These are phyloP conservation scores for Loriculus beryllinus DNA, from an alignment of 2,797 vertebrate genomes.

Conservation along the genomic window DNA sequence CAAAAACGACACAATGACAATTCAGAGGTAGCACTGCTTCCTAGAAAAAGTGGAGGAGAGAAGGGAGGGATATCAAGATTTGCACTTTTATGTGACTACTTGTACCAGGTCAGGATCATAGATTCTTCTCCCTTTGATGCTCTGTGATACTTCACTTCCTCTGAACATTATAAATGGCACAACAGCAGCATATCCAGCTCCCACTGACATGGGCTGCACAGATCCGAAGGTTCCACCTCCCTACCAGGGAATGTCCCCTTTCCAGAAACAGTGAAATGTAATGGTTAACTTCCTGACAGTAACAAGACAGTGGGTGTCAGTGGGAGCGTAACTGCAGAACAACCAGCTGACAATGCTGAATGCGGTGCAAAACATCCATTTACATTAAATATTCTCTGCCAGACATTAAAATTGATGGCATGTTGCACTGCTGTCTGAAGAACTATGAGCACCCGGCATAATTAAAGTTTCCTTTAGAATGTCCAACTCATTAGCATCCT, in stretches of 20 bases:
- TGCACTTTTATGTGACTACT: not conserved
- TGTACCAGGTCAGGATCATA: not conserved
- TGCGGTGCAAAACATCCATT: not conserved
- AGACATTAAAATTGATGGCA: not conserved
- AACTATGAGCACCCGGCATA: not conserved
- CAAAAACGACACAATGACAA: not conserved
- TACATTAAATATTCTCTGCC: not conserved
- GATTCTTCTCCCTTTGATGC: not conserved
- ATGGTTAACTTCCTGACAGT: not conserved
- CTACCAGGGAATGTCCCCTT: not conserved
- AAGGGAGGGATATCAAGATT: not conserved
- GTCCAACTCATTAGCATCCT: not conserved
- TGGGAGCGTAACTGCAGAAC: fast-evolving
- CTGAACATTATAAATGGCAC: fast-evolving
- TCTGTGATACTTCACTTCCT: not conserved
- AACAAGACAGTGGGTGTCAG: fast-evolving
- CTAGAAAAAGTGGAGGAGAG: not conserved
- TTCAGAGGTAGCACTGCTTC: not conserved
- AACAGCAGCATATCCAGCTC: not conserved
- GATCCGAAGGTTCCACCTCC: not conserved
- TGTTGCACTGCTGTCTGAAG: not conserved
- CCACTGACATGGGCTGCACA: not conserved
- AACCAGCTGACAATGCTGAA: not conserved
- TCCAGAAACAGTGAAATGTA: not conserved
- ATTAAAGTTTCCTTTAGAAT: not conserved